These are phyloP conservation scores for Nemotelus pantherinus DNA, from an alignment of 2,888 invertebrate species.

Conservation along the genomic window DNA sequence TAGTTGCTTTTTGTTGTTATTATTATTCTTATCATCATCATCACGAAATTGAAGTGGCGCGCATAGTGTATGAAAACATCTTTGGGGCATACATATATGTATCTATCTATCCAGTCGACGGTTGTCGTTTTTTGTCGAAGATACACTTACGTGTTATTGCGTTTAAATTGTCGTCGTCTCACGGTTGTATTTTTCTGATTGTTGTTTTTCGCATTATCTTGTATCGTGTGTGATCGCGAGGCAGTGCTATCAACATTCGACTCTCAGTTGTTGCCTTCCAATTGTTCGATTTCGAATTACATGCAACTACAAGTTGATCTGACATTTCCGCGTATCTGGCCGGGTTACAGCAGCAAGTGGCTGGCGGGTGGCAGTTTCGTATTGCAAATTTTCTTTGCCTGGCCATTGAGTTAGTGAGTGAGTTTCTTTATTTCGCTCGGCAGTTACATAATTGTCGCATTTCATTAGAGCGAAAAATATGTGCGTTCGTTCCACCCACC, in stretches of 20 bases:
- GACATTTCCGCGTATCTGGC: conserved; percentile 27
- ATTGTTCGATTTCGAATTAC: conserved; percentile 32
- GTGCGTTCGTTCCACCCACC: conserved; percentile 8
- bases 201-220: conserved; percentile 15
- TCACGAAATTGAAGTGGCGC: background rate
- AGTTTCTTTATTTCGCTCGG: background rate
- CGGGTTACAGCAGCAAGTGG: background rate
- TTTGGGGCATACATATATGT: background rate
- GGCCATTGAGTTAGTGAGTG: background rate
- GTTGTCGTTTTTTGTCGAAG: conserved; percentile 21
- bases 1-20: conserved; percentile 16
- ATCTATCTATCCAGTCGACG: no score
- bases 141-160: conserved; percentile 11
- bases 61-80: conserved; percentile 4
- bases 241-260: background rate
- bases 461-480: conserved; percentile 31
- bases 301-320: conserved; percentile 27
- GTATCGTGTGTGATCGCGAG: conserved; percentile 18
- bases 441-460: conserved; percentile 32
- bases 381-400: background rate
- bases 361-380: background rate
- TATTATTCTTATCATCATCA: conserved; percentile 33
- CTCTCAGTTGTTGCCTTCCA: background rate
- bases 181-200: conserved; percentile 18
- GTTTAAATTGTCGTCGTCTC: background rate